Evolutionary conservation across 2,113 vertebrate genomes (phyloP).

Genomic region (Rhea pennata): DNA sequence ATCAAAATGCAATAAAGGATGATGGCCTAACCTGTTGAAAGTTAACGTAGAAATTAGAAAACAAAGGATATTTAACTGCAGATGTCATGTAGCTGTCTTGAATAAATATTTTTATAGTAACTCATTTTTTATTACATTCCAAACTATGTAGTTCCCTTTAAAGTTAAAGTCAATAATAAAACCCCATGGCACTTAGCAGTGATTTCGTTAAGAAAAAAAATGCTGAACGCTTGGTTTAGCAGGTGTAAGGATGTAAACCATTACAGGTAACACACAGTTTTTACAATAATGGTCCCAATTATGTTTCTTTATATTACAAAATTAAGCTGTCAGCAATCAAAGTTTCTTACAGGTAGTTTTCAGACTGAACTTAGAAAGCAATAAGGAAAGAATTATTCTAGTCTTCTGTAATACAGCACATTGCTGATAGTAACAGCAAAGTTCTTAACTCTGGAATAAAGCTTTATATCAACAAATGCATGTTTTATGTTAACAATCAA

Average conservation of each 20-base stretch:
- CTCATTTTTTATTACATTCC: background rate
- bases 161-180: background rate
- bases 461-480: background rate
- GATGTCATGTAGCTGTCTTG: background rate
- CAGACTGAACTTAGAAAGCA: background rate
- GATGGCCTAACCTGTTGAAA: background rate
- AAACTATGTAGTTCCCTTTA: background rate
- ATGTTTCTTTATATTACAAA: background rate
- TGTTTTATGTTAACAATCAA: background rate
- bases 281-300: background rate
- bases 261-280: background rate
- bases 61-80: fast-evolving
- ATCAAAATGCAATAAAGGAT: background rate
- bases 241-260: background rate
- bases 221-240: background rate
- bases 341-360: background rate
- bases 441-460: background rate
- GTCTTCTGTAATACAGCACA: background rate
- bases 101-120: background rate
- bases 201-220: background rate
- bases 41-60: background rate
- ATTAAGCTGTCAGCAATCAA: background rate
- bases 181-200: fast-evolving
- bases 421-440: background rate
- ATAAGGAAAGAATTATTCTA: background rate